Percentiles rank a stretch among this genome's conserved stretches.
Conservation (phyloP, 2,888 invertebrate genomes). For the Julus scandinavius region DNA sequence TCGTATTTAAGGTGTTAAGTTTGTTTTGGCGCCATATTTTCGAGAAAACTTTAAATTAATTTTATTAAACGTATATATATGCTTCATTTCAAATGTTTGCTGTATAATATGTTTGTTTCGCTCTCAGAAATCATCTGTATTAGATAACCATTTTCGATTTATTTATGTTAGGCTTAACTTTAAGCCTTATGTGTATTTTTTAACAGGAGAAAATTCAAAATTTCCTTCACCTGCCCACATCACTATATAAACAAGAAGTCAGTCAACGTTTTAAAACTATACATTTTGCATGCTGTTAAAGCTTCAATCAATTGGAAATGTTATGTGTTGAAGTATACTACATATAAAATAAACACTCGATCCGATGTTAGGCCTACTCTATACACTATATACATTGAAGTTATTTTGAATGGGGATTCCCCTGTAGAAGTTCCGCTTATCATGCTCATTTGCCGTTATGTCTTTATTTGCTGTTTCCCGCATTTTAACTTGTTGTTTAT, state of each 20-base stretch:
- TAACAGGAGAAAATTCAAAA: neutral
- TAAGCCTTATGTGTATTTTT: neutral
- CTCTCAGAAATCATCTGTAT: too few relatives aligned
- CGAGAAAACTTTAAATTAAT: too few relatives aligned
- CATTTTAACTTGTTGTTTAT: slow-evolving; percentile 44
- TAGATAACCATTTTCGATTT: too few relatives aligned
- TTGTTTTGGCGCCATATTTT: too few relatives aligned
- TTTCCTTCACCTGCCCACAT: neutral
- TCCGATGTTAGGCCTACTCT: neutral
- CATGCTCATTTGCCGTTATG: neutral
- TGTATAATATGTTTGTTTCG: too few relatives aligned
- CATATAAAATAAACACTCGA: neutral
- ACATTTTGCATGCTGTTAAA: neutral
- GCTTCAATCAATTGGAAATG: neutral
- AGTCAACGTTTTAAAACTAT: neutral
- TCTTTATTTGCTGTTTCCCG: neutral
- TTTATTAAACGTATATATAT: too few relatives aligned
- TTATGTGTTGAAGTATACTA: neutral
- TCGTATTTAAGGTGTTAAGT: too few relatives aligned
- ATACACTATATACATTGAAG: neutral
- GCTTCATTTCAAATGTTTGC: too few relatives aligned
- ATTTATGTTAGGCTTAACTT: neutral
- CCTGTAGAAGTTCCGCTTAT: slow-evolving; percentile 32
- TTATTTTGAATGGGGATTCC: neutral
- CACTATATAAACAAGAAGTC: neutral